Conservation (phyloP, 1,140 invertebrate genomes). For the Drosophila novamexicana region DNA sequence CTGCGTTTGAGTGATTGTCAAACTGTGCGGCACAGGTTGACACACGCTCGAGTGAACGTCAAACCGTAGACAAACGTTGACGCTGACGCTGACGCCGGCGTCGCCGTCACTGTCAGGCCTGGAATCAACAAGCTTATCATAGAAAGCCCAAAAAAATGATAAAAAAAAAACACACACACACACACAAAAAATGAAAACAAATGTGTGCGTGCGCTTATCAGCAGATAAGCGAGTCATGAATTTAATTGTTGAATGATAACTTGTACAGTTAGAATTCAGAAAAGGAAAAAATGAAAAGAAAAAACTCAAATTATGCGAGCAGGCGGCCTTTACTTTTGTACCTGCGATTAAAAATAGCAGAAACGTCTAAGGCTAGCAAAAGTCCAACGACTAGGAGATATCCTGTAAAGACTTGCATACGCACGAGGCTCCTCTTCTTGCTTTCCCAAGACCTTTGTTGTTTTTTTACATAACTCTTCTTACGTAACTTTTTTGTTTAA, state of each 20-base stretch:
- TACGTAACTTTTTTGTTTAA: too few relatives aligned
- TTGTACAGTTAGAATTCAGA: constrained; percentile 36
- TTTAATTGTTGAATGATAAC: constrained; percentile 67
- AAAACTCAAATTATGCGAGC: not conserved
- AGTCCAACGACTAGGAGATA: not conserved
- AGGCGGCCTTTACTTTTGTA: constrained; percentile 47
- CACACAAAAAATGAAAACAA: not conserved
- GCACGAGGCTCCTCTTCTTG: too few relatives aligned
- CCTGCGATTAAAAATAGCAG: constrained; percentile 6
- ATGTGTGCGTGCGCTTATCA: constrained; percentile 62
- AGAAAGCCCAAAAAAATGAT: constrained; percentile 29
- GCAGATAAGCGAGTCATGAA: constrained; percentile 61
- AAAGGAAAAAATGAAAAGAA: not conserved
- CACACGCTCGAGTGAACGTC: constrained; percentile 38
- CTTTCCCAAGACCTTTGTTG: too few relatives aligned
- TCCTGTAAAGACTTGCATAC: not conserved
- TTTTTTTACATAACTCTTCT: too few relatives aligned
- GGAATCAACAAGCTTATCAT: constrained; percentile 47
- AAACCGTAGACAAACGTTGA: constrained; percentile 49
- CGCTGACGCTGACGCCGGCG: constrained; percentile 11
- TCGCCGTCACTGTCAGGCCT: constrained; percentile 31
- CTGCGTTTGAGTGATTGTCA: not conserved
- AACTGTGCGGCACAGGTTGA: constrained; percentile 26
- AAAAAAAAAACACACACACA: constrained; percentile 2
- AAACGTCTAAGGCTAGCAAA: not conserved